A percentile compares a stretch with the other conserved stretches of the same genome.
Evolutionary conservation across 2,888 invertebrate genomes (phyloP).

Genomic region (Drosophila multiciliata): DNA sequence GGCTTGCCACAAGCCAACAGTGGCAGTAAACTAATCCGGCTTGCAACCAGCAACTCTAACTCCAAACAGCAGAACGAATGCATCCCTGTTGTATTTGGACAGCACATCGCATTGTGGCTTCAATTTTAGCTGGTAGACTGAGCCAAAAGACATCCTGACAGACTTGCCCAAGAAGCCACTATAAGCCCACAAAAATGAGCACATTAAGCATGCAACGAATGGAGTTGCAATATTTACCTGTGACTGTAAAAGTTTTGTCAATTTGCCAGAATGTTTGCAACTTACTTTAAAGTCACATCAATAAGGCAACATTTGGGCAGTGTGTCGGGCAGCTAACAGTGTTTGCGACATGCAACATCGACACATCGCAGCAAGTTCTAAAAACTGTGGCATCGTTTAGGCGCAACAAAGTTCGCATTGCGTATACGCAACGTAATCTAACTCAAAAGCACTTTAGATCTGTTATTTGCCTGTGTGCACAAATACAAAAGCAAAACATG

Average conservation of each 20-base stretch:
- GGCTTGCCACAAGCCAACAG: slow-evolving; percentile 62
- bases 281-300: slow-evolving; percentile 52
- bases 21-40: slow-evolving; percentile 43
- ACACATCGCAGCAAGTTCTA: background rate
- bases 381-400: slow-evolving; percentile 20
- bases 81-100: slow-evolving; percentile 45
- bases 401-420: slow-evolving; percentile 7
- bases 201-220: slow-evolving; percentile 47
- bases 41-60: slow-evolving; percentile 8
- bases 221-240: slow-evolving; percentile 38
- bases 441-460: background rate
- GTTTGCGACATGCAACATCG: slow-evolving; percentile 5
- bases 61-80: slow-evolving; percentile 9
- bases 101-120: slow-evolving; percentile 52
- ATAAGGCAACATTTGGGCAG: slow-evolving; percentile 29
- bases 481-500: background rate
- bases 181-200: background rate
- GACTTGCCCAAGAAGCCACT: slow-evolving; percentile 5
- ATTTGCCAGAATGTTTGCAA: slow-evolving; percentile 50
- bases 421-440: slow-evolving; percentile 13
- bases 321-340: slow-evolving; percentile 8
- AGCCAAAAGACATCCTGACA: slow-evolving; percentile 52
- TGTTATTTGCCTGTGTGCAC: background rate
- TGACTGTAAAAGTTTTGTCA: slow-evolving; percentile 32
- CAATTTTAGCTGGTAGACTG: slow-evolving; percentile 54